Evolutionary conservation across 2,888 invertebrate genomes (phyloP).

Genomic region (Drosophila mimica): DNA sequence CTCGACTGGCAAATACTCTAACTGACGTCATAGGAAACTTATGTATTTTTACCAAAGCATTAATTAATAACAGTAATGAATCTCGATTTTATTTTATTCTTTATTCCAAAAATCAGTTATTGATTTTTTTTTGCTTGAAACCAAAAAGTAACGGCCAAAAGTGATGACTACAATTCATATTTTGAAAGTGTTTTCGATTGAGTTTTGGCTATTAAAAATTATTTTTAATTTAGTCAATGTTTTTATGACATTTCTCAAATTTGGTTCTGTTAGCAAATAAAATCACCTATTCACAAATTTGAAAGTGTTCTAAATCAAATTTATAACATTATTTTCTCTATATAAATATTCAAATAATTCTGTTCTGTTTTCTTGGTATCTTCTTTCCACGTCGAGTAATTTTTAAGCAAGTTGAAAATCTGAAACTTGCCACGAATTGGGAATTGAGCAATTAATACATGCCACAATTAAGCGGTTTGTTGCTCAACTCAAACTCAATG

Average conservation of each 20-base stretch:
- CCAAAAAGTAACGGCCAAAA: not conserved
- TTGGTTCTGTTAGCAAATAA: not conserved
- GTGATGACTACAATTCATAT: not conserved
- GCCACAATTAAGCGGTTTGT: slow-evolving; percentile 17
- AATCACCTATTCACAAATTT: not conserved
- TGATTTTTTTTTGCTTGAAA: not conserved
- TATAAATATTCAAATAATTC: not conserved
- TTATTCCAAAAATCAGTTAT: not conserved
- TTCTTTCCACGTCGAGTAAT: not conserved
- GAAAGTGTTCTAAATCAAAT: not conserved
- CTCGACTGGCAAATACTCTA: slow-evolving; percentile 4
- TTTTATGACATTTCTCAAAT: not conserved
- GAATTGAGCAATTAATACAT: slow-evolving; percentile 17
- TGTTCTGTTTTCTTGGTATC: not conserved
- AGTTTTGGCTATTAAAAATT: not conserved
- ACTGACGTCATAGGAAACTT: not conserved
- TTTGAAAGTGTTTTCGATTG: not conserved
- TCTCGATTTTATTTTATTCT: not conserved
- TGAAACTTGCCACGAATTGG: not conserved
- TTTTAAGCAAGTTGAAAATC: not conserved
- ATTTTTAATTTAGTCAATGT: not conserved
- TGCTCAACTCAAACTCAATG: slow-evolving; percentile 13
- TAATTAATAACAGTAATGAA: not conserved
- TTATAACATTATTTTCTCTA: not conserved
- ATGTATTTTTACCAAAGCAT: not conserved